Percentiles rank a stretch among this genome's conserved stretches.
These are phyloP conservation scores for Trididemnum miniatum DNA, from an alignment of 23 tunicate species.

Conservation along the genomic window DNA sequence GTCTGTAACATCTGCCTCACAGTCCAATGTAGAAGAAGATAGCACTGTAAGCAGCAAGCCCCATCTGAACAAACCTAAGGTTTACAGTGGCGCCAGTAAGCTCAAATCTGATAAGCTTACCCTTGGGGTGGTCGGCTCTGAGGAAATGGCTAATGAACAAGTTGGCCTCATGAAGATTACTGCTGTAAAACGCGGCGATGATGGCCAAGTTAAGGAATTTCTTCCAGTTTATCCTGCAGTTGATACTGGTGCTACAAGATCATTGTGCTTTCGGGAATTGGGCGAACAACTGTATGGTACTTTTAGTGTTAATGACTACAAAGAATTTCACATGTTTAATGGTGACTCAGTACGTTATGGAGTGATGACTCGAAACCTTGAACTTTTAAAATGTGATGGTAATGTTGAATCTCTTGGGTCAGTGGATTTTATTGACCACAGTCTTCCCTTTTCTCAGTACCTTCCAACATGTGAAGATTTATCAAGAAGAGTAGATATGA, in stretches of 20 bases:
- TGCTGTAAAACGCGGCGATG: background rate
- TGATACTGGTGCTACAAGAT: conserved; percentile 2
- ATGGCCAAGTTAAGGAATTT: background rate
- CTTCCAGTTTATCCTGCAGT: background rate
- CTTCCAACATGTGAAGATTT: background rate
- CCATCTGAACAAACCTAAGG: background rate
- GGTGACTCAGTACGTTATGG: background rate
- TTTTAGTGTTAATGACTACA: background rate
- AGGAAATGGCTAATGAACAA: background rate
- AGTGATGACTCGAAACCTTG: background rate
- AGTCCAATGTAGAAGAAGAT: background rate
- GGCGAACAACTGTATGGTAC: background rate
- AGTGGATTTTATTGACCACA: background rate
- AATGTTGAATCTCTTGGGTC: background rate
- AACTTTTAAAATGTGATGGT: background rate
- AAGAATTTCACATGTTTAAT: background rate
- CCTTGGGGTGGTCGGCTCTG: background rate
- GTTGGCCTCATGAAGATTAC: background rate
- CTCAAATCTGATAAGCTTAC: too few species aligned
- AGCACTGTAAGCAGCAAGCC: too few species aligned
- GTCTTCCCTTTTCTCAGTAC: conserved; percentile 4
- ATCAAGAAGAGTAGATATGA: background rate
- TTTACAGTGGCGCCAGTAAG: too few species aligned
- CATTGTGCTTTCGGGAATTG: background rate
- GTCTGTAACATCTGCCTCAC: background rate